Conservation (phyloP, 2,888 invertebrate species). For the Epicampocera succincta region DNA sequence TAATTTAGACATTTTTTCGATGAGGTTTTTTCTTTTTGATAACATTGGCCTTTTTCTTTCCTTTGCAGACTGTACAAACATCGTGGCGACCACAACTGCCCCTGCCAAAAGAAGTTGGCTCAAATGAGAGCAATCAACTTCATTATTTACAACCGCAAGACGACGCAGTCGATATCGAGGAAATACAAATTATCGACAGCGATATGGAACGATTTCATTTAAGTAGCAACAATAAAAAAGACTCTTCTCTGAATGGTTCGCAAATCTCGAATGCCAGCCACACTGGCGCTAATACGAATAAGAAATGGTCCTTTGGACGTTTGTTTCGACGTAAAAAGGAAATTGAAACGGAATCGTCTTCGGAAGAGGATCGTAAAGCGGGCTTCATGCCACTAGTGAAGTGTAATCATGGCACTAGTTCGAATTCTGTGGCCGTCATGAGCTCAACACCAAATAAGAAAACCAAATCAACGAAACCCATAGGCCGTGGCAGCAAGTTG, state of each 20-base stretch:
- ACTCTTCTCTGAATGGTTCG: conserved; percentile 65
- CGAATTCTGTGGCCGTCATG: conserved; percentile 20
- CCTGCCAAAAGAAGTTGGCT: conserved; percentile 79
- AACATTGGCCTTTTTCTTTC: not conserved
- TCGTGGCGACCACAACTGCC: conserved; percentile 82
- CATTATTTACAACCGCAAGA: conserved; percentile 62
- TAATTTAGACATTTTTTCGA: too few species aligned
- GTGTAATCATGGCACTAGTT: conserved; percentile 29
- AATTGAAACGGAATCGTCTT: conserved; percentile 78
- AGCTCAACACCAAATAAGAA: conserved; percentile 68
- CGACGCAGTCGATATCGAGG: conserved; percentile 69
- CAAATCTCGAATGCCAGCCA: conserved; percentile 69
- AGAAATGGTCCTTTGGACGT: conserved; percentile 91
- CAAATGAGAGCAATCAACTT: conserved; percentile 73
- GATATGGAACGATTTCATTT: conserved; percentile 71
- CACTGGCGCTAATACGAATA: conserved; percentile 75
- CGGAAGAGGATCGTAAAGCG: conserved; percentile 81
- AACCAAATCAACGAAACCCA: conserved; percentile 81
- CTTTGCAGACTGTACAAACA: conserved; percentile 81
- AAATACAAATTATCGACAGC: conserved; percentile 77
- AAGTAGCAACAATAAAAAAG: conserved; percentile 66
- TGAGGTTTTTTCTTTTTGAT: not conserved
- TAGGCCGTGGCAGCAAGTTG: conserved; percentile 82
- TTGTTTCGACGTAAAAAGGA: conserved; percentile 89
- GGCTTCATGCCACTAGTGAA: conserved; percentile 76